Conservation (phyloP, 1,140 invertebrate species). For the Bombus impatiens region DNA sequence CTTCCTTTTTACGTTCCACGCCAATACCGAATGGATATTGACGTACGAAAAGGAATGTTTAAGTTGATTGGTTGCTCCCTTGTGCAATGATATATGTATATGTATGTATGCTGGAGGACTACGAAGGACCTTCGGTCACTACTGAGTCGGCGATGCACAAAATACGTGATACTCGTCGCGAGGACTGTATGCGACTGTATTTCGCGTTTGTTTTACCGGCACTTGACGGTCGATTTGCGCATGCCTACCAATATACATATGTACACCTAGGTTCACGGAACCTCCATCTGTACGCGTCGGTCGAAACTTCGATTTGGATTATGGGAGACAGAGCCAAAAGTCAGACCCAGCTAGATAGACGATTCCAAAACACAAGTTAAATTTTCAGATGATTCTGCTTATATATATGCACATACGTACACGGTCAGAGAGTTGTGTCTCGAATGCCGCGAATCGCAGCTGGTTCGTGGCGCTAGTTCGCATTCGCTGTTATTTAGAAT, state of each 20-base stretch:
- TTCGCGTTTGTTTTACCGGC: constrained; percentile 48
- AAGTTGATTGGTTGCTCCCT: neutral
- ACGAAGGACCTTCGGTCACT: neutral
- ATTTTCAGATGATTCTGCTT: neutral
- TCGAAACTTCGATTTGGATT: constrained; percentile 9
- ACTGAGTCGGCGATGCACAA: neutral
- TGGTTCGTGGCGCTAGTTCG: neutral
- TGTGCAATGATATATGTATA: neutral
- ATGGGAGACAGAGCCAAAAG: too few species aligned
- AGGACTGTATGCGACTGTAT: constrained; percentile 19
- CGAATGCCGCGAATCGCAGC: neutral
- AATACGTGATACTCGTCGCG: neutral
- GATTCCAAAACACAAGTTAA: neutral
- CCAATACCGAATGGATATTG: neutral
- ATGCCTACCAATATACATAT: constrained; percentile 31
- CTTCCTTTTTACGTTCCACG: neutral
- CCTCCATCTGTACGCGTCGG: constrained; percentile 20
- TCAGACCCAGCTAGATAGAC: too few species aligned
- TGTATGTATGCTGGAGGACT: neutral
- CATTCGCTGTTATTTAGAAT: neutral
- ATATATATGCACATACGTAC: too few species aligned
- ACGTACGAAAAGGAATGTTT: neutral
- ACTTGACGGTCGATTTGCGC: constrained; percentile 51
- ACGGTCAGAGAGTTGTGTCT: neutral
- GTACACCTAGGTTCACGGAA: constrained; percentile 7